Percentiles rank a stretch among this genome's conserved stretches.
Conservation (phyloP, 2,888 invertebrate species). For the Dorcus hopei region DNA sequence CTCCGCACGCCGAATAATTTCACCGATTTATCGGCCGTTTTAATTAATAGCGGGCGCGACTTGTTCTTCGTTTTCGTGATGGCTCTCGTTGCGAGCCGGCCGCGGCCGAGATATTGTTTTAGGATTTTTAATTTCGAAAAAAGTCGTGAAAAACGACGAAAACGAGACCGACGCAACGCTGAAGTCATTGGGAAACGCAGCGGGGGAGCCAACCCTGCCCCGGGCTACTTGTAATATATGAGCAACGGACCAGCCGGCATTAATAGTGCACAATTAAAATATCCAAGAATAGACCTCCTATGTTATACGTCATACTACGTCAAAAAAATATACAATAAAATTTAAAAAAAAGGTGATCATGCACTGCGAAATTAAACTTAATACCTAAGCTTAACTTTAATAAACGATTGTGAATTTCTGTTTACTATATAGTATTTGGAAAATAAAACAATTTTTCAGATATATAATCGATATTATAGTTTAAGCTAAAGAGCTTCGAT, state of each 20-base stretch:
- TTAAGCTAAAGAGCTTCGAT: no score
- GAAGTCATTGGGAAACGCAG: slow-evolving; percentile 46
- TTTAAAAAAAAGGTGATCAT: no score
- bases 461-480: no score
- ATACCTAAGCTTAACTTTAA: no score
- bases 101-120: neutral
- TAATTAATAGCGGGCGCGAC: neutral
- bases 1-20: no score
- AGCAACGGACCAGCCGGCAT: slow-evolving; percentile 39
- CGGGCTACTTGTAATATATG: slow-evolving; percentile 46
- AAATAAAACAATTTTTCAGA: no score
- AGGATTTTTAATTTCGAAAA: neutral
- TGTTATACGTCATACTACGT: slow-evolving; percentile 13
- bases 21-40: neutral
- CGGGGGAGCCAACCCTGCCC: slow-evolving; percentile 44
- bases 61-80: neutral
- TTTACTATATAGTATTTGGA: no score
- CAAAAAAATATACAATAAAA: slow-evolving; percentile 1
- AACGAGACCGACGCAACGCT: slow-evolving; percentile 24
- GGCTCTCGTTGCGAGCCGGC: neutral
- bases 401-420: no score
- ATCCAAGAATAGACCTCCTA: slow-evolving; percentile 23
- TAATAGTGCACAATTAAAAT: slow-evolving; percentile 44
- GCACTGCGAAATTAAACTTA: no score
- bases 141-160: neutral